phyloP scores from a whole-genome alignment of 2,113 vertebrate species.

The Ammodytes marinus region DNA sequence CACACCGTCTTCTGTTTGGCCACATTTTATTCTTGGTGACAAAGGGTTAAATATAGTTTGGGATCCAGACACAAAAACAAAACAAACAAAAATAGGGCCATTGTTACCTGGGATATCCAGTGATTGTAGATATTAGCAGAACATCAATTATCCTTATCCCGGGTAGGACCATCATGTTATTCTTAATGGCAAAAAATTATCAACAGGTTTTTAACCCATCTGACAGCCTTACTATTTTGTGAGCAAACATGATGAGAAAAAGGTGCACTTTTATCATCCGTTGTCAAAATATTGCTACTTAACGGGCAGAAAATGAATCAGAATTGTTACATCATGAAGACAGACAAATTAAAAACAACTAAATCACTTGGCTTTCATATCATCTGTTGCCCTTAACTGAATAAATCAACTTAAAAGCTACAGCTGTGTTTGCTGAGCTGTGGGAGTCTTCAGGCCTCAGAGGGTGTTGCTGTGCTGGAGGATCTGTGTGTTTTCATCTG shows the following conservation, averaged over 20 bases:
- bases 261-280: not conserved
- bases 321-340: not conserved
- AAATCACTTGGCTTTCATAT: constrained; percentile 28
- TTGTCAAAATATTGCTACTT: constrained; percentile 15
- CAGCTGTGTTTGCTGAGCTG: constrained; percentile 72
- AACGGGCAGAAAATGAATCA: not conserved
- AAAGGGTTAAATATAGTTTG: too few species aligned
- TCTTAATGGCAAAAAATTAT: too few species aligned
- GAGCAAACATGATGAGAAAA: not conserved
- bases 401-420: constrained; percentile 63
- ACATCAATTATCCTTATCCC: too few species aligned
- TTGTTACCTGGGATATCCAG: too few species aligned
- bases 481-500: constrained; percentile 65
- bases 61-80: too few species aligned
- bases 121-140: too few species aligned
- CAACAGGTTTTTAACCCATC: not conserved
- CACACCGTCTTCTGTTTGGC: constrained; percentile 16
- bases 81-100: too few species aligned
- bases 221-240: not conserved
- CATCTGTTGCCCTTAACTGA: constrained; percentile 23
- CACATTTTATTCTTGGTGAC: constrained; percentile 11
- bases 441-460: constrained; percentile 55
- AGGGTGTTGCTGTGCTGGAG: constrained; percentile 30
- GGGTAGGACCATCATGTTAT: too few species aligned
- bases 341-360: constrained; percentile 36